A percentile compares a stretch with the other conserved stretches of the same genome.
Conservation (phyloP, 2,113 vertebrate species). For the Dicentrarchus labrax region DNA sequence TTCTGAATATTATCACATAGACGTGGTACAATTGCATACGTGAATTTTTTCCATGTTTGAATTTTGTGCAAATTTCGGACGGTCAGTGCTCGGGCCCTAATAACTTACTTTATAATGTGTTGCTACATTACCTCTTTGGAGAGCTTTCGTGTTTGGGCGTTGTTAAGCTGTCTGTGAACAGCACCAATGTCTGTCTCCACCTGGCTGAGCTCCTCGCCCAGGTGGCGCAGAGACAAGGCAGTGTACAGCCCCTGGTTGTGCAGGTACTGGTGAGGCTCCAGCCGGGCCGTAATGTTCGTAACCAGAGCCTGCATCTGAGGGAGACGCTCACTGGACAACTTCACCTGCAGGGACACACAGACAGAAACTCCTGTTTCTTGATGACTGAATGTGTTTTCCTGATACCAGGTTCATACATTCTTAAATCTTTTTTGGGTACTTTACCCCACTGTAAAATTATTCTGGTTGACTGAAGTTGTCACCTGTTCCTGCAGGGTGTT, state of each 20-base stretch:
- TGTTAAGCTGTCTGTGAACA: conserved; percentile 56
- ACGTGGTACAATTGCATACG: no score
- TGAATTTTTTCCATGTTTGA: no score
- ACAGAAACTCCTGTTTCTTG: not conserved
- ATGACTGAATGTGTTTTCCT: not conserved
- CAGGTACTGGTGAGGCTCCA: conserved; percentile 76
- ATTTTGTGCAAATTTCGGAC: no score
- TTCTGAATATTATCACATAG: accelerated
- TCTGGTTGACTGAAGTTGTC: not conserved
- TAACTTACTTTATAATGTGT: no score
- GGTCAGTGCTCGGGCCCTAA: no score
- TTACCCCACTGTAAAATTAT: not conserved
- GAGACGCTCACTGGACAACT: conserved; percentile 51
- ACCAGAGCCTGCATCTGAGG: conserved; percentile 63
- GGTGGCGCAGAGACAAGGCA: conserved; percentile 58
- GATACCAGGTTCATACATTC: not conserved
- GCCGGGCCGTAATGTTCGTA: conserved; percentile 62
- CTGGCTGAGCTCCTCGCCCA: conserved; percentile 72
- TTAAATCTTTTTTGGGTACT: no score
- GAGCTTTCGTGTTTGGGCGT: conserved; percentile 58
- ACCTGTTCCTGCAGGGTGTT: conserved; percentile 66
- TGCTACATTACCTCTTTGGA: conserved; percentile 80
- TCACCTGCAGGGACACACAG: conserved; percentile 58
- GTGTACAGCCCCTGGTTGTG: conserved; percentile 73
- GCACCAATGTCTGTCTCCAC: conserved; percentile 61